Evolutionary conservation across 92 coral and sea anemone species (phyloP), one percentile per base, ranked within the genome.

Genomic region (Virgularia gustaviana): DNA sequence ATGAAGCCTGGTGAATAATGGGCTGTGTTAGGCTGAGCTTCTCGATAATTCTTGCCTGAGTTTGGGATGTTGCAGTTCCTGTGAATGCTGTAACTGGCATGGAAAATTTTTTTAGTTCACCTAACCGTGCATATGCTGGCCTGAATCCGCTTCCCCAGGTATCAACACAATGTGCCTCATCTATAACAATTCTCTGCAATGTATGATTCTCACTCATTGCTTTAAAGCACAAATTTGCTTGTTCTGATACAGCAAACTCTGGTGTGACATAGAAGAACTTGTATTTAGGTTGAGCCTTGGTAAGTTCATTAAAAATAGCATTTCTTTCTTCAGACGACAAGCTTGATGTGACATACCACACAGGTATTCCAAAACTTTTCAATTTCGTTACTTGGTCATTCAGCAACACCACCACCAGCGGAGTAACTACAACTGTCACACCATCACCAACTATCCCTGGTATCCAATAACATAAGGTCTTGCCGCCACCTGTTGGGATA

Each of bases 61-160:
- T 56, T 37, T 22, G 51, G 1, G 2, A 20, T 1, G 51, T 43
- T 43, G 51, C 51, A 1, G 62, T 56, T 9, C 62, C 62, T 27
- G 62, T 56, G 35, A 56, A 56, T 23, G 62, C 62, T 11, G 13
- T 2, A 56, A 56, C 34, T 4, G 62, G 62, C 32, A 27, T 56
- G 1, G 0, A 11, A 18, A 56, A 56, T 7, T 15, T 1, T 23
- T 56, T 56, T 8, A 56, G 62, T 27, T 56, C 62, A 15, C 3
- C 2, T 10, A 56, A 37, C 2, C 32, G 27, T 11, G 35, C 13
- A 27, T 56, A 56, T 0, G 62, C 62, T 56, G 62, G 62, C 32
- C 62, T 56, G 62, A 56, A 56, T 27, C 35, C 32, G 30, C 32
- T 56, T 0, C 62, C 62, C 62, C 62, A 56, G 7, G 62, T 56